Conservation (phyloP, 2,113 vertebrate species). For the Kryptolebias marmoratus region DNA sequence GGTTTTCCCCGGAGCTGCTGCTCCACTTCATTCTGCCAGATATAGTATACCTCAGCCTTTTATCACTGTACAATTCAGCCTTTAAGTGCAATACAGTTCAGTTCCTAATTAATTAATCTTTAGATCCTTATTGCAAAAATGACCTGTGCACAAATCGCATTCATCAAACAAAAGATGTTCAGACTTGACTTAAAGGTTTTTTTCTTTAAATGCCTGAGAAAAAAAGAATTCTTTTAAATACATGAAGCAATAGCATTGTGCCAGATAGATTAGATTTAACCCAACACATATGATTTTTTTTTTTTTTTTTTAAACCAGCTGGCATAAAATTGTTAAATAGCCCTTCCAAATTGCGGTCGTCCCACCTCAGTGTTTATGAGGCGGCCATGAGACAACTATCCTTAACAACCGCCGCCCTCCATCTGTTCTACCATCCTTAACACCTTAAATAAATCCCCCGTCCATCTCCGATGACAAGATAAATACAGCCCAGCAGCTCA, state of each 20-base stretch:
- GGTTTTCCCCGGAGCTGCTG: background rate
- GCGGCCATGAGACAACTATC: constrained; percentile 6
- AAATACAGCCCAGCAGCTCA: constrained; percentile 46
- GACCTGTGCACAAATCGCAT: no score
- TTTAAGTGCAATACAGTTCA: no score
- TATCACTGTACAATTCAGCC: no score
- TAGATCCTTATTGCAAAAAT: no score
- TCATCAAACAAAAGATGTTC: no score
- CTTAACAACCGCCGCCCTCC: constrained; percentile 20
- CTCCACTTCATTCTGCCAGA: background rate
- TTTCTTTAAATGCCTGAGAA: no score
- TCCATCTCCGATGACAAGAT: constrained; percentile 67
- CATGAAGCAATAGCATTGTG: no score
- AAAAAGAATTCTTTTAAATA: no score
- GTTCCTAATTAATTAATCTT: no score
- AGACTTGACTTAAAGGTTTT: no score
- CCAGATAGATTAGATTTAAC: background rate
- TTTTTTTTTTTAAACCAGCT: constrained; percentile 5
- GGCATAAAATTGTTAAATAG: constrained; percentile 37
- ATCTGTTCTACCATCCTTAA: constrained; percentile 45
- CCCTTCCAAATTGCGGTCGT: background rate
- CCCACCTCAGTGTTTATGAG: constrained; percentile 39
- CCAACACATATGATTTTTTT: background rate
- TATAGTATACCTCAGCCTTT: no score
- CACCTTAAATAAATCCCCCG: constrained; percentile 59